Evolutionary conservation across 2,888 invertebrate genomes (phyloP), one percentile per base, ranked within the genome.

Genomic region (Strigamia transsilvanica): DNA sequence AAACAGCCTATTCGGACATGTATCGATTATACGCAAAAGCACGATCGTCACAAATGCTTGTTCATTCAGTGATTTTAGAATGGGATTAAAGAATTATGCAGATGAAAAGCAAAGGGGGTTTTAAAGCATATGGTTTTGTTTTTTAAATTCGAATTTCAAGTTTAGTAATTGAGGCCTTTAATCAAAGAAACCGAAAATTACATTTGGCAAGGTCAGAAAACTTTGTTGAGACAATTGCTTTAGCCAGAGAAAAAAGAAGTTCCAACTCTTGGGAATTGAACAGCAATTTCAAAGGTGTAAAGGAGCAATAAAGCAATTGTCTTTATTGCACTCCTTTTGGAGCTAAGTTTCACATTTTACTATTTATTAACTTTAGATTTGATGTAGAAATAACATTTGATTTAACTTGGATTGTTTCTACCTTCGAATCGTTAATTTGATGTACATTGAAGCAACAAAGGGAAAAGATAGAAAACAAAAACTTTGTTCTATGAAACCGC

Each of bases 201-300:
- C 73, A 73, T 32, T 73, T 32, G 27, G 27, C 27, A 32, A 73
- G 73, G 32, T 23, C 32, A 73, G 73, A 32, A 73, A 73, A 73
- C 27, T 73, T 73, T 73, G 10, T 32, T 73, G 27, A 73, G 12
- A 73, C 32, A 73, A 73, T 73, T 73, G 73, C 73, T 73, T 27
- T 10, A 32, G 21, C 61, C 38, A 10, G 10, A 38, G 32, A 73
- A 13, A 73, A 73, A 73, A 73, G 23, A 73, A 32, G 15, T 73
- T 32, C n/a, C 23, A 32, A 73, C 73, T 73, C 23, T 5, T 27
- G 73, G 73, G 73, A 73, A 32, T 73, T 73, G 73, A 73, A n/a
- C 73, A 27, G 13, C 73, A 73, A 73, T 32, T 32, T 73, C 73
- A 32, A 18, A 73, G 73, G 73, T 73, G 23, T 32, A 66, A 61